Evolutionary conservation across 2,888 invertebrate genomes (phyloP).

Genomic region (Cantharis lateralis): DNA sequence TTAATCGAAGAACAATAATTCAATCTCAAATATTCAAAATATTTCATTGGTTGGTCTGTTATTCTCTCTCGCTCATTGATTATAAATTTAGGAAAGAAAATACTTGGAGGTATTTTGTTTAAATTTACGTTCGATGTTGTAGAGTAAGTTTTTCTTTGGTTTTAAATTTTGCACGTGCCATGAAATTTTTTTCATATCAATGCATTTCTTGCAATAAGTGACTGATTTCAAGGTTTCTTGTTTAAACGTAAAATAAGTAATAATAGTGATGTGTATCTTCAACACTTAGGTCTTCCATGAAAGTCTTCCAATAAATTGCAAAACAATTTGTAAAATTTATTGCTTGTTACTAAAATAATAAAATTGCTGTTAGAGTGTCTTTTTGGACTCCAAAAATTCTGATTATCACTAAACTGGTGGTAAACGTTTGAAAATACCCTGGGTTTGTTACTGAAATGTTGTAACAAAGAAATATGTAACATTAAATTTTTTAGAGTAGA

Average conservation of each 20-base stretch:
- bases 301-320: neutral
- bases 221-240: too few species aligned
- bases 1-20: too few species aligned
- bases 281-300: neutral
- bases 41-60: too few species aligned
- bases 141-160: neutral
- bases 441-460: neutral
- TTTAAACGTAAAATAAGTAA: neutral
- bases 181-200: neutral
- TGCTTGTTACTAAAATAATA: neutral
- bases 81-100: too few species aligned
- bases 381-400: neutral
- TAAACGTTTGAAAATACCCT: neutral
- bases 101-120: too few species aligned
- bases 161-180: neutral
- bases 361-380: neutral
- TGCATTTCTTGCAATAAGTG: neutral
- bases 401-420: neutral
- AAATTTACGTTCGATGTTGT: too few species aligned
- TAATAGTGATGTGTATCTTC: neutral
- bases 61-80: neutral
- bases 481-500: neutral
- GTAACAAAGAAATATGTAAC: neutral
- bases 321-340: neutral
- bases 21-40: too few species aligned